Evolutionary conservation across 1,140 invertebrate genomes (phyloP), one percentile per base, ranked within the genome.

Genomic region (Bombyx mandarina): DNA sequence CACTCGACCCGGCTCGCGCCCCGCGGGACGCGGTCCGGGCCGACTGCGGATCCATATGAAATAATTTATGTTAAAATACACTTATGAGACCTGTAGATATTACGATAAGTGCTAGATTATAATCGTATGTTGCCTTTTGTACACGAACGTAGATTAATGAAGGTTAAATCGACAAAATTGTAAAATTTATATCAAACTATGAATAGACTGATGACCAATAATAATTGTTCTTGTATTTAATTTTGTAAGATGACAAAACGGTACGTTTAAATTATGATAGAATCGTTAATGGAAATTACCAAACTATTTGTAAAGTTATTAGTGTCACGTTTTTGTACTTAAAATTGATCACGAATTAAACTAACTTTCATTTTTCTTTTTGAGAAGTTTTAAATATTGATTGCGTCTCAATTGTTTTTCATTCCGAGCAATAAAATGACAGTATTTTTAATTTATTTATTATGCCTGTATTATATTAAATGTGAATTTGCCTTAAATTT

Each of bases 141-240:
- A 78, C 75, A 70, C 67, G 61, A 71, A 55, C 62, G 63, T 81
- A 84, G 78, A 79, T 74, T 83, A 79, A 73, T 75, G 72, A 74
- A 75, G 79, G 50, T 82, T 79, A 78, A 82, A 82, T 82, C 81
- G 79, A 87, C 82, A 82, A 84, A 82, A 83, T 82, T 84, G 79
- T 84, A 84, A 85, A 87, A 86, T 77, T 72, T 84, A 82, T 87
- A 84, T 82, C 72, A 79, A 81, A 79, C 71, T 86, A 87, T 84
- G 79, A 85, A 87, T 87, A 87, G 84, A 87, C 84, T 87, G 84
- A 87, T 84, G 82, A 80, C 85, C 80, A 87, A 83, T 83, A 83
- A 83, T 85, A 84, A 87, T 18, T 84, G 77, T 84, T 84, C 80
- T 87, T 82, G 74, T 84, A 82, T 84, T 85, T 87, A 86, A 86